Evolutionary conservation across 2,113 vertebrate genomes (phyloP).

Genomic region (Centropristis striata): DNA sequence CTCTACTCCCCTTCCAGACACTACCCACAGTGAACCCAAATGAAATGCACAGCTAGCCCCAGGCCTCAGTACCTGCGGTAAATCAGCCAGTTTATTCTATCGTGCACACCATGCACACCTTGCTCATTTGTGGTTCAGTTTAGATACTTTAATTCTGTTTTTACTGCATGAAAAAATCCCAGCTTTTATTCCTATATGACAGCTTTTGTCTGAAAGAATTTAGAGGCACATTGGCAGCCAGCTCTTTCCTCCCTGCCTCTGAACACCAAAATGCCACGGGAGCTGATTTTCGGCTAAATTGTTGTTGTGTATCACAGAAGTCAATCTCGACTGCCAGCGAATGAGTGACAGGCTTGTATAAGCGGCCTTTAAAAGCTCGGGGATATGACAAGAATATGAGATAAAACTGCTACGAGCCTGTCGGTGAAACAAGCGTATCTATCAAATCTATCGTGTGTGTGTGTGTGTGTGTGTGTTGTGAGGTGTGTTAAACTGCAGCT

Average conservation of each 20-base stretch:
- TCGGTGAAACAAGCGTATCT: slow-evolving; percentile 37
- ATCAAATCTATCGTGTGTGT: slow-evolving; percentile 13
- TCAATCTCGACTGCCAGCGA: slow-evolving; percentile 50
- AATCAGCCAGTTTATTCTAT: neutral
- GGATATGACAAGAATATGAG: slow-evolving; percentile 44
- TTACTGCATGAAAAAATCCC: neutral
- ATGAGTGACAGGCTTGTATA: slow-evolving; percentile 49
- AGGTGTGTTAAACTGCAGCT: neutral
- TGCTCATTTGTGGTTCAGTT: neutral
- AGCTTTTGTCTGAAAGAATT: neutral
- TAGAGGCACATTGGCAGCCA: neutral
- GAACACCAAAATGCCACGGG: slow-evolving; percentile 53
- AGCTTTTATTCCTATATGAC: neutral
- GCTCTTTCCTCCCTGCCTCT: neutral
- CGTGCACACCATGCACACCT: neutral
- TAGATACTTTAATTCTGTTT: neutral
- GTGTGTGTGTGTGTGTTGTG: slow-evolving; percentile 17
- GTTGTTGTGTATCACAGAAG: slow-evolving; percentile 37
- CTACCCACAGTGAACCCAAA: neutral
- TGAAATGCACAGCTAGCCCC: neutral
- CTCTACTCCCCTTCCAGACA: slow-evolving; percentile 4
- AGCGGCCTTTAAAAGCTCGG: slow-evolving; percentile 46
- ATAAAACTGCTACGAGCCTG: slow-evolving; percentile 51
- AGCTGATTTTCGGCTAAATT: slow-evolving; percentile 18
- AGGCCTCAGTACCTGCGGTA: neutral